Conservation (phyloP, 2,797 vertebrate species). For the Myotis daubentonii region DNA sequence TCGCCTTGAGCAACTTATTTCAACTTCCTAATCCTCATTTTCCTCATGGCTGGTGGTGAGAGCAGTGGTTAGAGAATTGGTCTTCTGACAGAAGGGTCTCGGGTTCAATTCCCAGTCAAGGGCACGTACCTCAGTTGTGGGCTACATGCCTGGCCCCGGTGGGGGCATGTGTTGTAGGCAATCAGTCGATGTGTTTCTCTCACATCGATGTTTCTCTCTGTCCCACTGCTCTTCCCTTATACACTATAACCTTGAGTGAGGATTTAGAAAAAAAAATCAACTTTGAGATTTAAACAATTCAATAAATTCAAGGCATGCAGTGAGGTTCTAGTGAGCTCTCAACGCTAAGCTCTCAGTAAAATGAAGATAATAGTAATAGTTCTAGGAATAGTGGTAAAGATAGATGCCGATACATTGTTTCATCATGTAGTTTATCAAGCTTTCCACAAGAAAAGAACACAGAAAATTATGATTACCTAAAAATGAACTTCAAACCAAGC, state of each 20-base stretch:
- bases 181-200: too few species aligned
- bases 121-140: too few species aligned
- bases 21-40: not conserved
- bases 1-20: not conserved
- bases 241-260: too few species aligned
- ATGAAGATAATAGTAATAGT: not conserved
- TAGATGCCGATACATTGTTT: not conserved
- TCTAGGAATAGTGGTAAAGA: not conserved
- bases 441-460: not conserved
- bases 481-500: not conserved
- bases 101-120: too few species aligned
- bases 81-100: too few species aligned
- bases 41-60: not conserved
- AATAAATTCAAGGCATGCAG: not conserved
- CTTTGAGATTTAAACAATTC: not conserved
- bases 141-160: too few species aligned
- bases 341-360: not conserved
- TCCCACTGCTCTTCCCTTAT: too few species aligned
- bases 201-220: too few species aligned
- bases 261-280: too few species aligned
- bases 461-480: not conserved
- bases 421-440: not conserved
- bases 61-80: too few species aligned
- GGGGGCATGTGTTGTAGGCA: too few species aligned
- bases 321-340: not conserved